A percentile compares a stretch with the other conserved stretches of the same genome.
phyloP scores from a whole-genome alignment of 2,113 vertebrate species.

The Dipodomys ordii region DNA sequence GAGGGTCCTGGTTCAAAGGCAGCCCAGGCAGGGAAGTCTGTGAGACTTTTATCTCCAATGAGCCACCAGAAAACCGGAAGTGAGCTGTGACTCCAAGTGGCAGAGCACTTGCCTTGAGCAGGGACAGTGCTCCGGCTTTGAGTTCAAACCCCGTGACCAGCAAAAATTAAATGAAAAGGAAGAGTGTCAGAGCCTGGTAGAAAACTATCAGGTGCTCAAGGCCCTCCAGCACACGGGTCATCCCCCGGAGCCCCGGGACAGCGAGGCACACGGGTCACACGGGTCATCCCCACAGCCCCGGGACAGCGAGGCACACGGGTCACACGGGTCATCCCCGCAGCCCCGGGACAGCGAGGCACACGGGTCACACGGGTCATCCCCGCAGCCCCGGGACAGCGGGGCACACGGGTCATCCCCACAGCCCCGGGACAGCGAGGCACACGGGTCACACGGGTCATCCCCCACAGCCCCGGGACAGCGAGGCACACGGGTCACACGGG shows the following conservation, averaged over 20 bases:
- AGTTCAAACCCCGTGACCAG: too few relatives aligned
- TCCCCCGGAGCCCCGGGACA: too few relatives aligned
- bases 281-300: too few relatives aligned
- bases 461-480: not conserved
- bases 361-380: accelerated
- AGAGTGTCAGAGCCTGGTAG: not conserved
- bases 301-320: not conserved
- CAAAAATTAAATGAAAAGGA: not conserved
- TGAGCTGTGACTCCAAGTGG: too few relatives aligned
- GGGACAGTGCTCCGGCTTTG: too few relatives aligned
- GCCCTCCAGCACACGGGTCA: not conserved
- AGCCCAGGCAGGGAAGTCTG: too few relatives aligned
- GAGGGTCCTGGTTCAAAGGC: too few relatives aligned
- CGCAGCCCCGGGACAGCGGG: not conserved
- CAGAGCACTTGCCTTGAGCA: too few relatives aligned
- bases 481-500: not conserved
- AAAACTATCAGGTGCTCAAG: not conserved
- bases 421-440: not conserved
- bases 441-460: accelerated
- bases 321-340: not conserved
- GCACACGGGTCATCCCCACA: not conserved
- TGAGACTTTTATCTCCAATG: too few relatives aligned
- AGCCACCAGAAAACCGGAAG: too few relatives aligned
- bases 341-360: not conserved
- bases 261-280: not conserved